Conservation (phyloP, 2,113 vertebrate species). For the Ophthalmotilapia sp. region DNA sequence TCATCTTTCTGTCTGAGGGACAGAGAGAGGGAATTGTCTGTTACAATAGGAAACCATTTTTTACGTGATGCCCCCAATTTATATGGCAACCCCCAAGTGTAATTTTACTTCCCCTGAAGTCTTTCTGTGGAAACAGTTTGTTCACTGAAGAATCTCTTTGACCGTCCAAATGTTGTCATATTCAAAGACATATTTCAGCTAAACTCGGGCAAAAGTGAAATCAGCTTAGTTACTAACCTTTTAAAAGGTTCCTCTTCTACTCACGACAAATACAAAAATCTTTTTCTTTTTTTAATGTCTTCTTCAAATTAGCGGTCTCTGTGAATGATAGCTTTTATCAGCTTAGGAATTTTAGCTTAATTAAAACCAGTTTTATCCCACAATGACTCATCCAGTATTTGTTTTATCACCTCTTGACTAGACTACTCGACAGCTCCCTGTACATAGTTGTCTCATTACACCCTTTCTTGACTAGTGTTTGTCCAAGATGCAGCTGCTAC, state of each 20-base stretch:
- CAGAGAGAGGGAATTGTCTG: neutral
- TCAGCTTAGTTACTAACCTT: neutral
- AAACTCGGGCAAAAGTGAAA: neutral
- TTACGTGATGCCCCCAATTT: neutral
- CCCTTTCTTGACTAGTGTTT: neutral
- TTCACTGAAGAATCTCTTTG: neutral
- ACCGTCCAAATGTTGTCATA: neutral
- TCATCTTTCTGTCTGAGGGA: neutral
- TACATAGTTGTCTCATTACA: neutral
- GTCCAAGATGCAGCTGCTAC: neutral
- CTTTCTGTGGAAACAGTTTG: neutral
- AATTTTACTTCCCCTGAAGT: neutral
- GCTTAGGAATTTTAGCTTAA: neutral
- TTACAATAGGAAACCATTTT: neutral
- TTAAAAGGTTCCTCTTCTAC: neutral
- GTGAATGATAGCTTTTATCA: neutral
- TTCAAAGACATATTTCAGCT: too few species aligned
- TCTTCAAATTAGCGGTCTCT: neutral
- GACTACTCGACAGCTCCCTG: neutral
- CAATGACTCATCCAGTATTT: neutral
- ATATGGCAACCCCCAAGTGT: neutral
- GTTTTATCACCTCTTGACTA: neutral
- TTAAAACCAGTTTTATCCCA: neutral
- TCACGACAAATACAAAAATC: neutral
- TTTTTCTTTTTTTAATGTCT: neutral